Base-by-base conservation (phyloP, 2,888 invertebrate species). In the Brenthis ino region DNA sequence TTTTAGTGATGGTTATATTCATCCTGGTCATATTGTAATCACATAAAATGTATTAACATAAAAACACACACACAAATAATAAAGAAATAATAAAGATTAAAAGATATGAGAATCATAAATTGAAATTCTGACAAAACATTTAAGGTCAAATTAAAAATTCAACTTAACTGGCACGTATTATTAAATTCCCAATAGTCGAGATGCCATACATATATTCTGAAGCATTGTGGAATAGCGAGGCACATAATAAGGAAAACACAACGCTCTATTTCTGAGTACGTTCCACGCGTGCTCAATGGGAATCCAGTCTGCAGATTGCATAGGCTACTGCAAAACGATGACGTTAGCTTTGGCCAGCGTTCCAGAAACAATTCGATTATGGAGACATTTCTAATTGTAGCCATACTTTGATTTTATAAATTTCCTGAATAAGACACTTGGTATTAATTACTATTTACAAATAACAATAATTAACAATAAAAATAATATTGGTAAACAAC, bases 261-360 rank as follows among this genome's bases (percentile, higher is more conserved):
- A 47, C 58, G 55, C 66, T 64, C 64, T 66, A 70, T 70, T 70
- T 67, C 67, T 60, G 68, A 67, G 58, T 68, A 54, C 68, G 47
- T 54, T 58, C 50, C 68, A 68, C 57, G 64, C 64, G 64, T 68
- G 68, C 68, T 64, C 68, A 68, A 58, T 68, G 68, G 57, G 68
- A 48, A 54, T 58, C 54, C 57, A 53, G 53, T 53, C 28, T 28
- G 47, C 43, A 43, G n/a, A 68, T 58, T 57, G 64, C 47, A 58
- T 57, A 51, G 48, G 47, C 68, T 57, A 51, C 20, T 64, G 53
- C 33, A 48, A 68, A 58, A 68, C 54, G 58, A 61, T 61, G 61
- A 64, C 54, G 43, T 55, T 47, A 47, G 13, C 55, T 64, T 55
- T 54, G 47, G 3, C 24, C 14, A 54, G 43, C 55, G 13, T 24